These are phyloP conservation scores for Nephrocerus scutellatus DNA, from an alignment of 2,888 invertebrate species.

Conservation along the genomic window DNA sequence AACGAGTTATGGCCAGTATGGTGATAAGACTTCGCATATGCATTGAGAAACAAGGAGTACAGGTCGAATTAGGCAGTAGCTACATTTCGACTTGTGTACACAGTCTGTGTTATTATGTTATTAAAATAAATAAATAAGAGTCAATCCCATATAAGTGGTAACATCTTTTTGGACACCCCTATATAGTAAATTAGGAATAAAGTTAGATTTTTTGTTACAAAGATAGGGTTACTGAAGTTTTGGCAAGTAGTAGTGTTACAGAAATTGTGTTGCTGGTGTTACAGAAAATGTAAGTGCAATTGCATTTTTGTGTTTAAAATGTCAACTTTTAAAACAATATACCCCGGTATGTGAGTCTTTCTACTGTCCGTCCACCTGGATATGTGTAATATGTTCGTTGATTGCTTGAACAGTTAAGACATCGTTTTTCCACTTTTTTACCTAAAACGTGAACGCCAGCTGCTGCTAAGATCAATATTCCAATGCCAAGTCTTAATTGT, in stretches of 20 bases:
- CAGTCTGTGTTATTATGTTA: too few species aligned
- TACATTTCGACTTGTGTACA: too few species aligned
- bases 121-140: too few species aligned
- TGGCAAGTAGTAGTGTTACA: constrained; percentile 1
- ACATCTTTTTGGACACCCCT: too few species aligned
- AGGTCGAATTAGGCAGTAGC: too few species aligned
- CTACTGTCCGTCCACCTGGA: constrained; percentile 34
- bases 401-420: constrained; percentile 36
- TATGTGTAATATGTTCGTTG: constrained; percentile 38
- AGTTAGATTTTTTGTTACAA: constrained; percentile 12
- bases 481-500: constrained; percentile 8
- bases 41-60: too few species aligned
- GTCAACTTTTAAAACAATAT: constrained; percentile 32
- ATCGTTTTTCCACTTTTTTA: constrained; percentile 38
- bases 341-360: constrained; percentile 34
- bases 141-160: too few species aligned
- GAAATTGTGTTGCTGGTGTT: too few species aligned
- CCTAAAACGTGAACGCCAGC: constrained; percentile 24
- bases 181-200: neutral
- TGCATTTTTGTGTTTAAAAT: constrained; percentile 23
- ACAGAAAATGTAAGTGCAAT: too few species aligned
- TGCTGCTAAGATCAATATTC: constrained; percentile 8
- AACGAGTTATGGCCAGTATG: too few species aligned
- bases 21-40: too few species aligned
- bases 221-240: constrained; percentile 1